Evolutionary conservation across 2,888 invertebrate species (phyloP), one percentile per base, ranked within the genome.

Genomic region (Asteroscopus sphinx): DNA sequence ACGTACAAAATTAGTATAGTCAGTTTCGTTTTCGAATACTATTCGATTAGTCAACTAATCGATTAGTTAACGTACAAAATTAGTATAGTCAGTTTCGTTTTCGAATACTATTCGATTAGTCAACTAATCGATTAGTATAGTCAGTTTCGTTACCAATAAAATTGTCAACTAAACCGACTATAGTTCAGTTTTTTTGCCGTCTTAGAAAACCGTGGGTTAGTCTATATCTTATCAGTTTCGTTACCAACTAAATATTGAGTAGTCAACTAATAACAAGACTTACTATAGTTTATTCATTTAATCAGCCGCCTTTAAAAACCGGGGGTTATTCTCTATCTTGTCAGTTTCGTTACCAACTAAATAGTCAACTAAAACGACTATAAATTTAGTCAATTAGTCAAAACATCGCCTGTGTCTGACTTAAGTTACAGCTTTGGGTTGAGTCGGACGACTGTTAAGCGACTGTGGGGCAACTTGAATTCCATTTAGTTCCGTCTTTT

Each of bases 381-480:
- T 40, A 5, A 40, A 13, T 13, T 16, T 15, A 30, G 35, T 26
- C 30, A n/a, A n/a, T n/a, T n/a, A 37, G 21, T 64, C 37, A 40
- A 41, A 55, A 37, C 42, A 63, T 57, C 57, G 59, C 49, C 35
- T 41, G 25, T 16, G 11, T 13, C 3, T 5, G 21, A 47, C 25
- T 47, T 56, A 51, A 36, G 51, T 55, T 72, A 76, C 72, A 76
- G 72, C 72, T 72, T 72, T 72, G 72, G 73, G 42, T 63, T 39
- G 32, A 53, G 42, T 57, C 42, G 42, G 36, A 59, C 42, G 36
- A 45, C 35, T 37, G 60, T 36, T 58, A 39, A 15, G 54, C 61
- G 47, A 53, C 45, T 44, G 53, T 59, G 55, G 35, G 42, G 40
- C 56, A 56, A 55, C 44, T 52, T 40, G 36, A n/a, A 57, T 54